Conservation (phyloP, 2,888 invertebrate genomes). For the Andrena chrysosceles region DNA sequence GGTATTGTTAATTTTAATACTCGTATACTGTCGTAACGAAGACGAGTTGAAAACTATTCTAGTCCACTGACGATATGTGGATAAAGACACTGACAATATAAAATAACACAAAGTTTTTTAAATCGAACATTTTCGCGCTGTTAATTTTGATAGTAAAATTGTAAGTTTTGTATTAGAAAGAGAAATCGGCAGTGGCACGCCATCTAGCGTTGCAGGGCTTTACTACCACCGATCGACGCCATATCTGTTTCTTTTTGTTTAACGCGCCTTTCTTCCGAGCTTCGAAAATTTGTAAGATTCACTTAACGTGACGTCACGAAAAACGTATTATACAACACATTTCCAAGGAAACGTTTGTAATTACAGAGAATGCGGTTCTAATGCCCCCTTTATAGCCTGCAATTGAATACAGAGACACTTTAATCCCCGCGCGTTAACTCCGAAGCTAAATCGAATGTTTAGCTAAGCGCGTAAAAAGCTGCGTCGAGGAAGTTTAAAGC, state of each 20-base stretch:
- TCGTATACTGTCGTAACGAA: too few relatives aligned
- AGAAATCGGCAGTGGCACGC: slow-evolving; percentile 23
- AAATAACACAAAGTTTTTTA: neutral
- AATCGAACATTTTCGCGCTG: neutral
- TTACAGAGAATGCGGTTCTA: too few relatives aligned
- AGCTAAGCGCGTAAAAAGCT: neutral
- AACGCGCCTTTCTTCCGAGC: neutral
- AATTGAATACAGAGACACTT: neutral
- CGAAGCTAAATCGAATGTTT: slow-evolving; percentile 12
- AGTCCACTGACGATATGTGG: too few relatives aligned
- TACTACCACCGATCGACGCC: neutral
- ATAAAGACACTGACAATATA: neutral
- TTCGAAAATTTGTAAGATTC: neutral
- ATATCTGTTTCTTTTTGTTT: neutral
- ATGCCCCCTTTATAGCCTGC: neutral
- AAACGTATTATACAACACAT: too few relatives aligned
- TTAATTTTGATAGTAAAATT: neutral
- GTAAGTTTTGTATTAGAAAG: neutral
- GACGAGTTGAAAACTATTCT: neutral
- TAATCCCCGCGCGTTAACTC: neutral
- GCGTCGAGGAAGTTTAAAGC: slow-evolving; percentile 1
- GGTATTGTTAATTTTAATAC: too few relatives aligned
- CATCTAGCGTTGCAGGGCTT: slow-evolving; percentile 14
- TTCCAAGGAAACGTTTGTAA: too few relatives aligned
- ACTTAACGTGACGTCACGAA: neutral